Base-by-base conservation (phyloP, 2,888 invertebrate genomes). In the Lacanobia wlatinum region DNA sequence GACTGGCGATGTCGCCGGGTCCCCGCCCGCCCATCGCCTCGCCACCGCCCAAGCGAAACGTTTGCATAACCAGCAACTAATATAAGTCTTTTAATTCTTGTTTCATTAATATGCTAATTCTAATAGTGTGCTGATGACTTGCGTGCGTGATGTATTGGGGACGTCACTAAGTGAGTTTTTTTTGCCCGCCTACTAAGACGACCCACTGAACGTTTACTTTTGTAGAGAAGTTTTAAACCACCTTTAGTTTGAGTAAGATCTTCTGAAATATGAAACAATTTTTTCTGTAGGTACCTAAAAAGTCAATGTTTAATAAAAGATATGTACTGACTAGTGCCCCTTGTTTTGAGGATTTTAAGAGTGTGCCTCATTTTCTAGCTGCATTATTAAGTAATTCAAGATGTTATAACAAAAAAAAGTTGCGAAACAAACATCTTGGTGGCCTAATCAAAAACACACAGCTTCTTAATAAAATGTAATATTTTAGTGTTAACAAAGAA, bases 21-120 rank as follows among this genome's bases (percentile, higher is more conserved):
- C 91, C 87, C 93, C 94, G 94, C 94, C 95, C 94, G 94, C 94
- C 94, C 93, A 92, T 88, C 87, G 81, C 84, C 87, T 81, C 88
- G 87, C 89, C 90, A 88, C 92, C 95, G 95, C 95, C 95, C 95
- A 92, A 93, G 84, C 89, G 87, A 87, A 91, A 88, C 88, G 87
- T 91, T 91, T 90, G 87, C 88, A 88, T 86, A 89, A 88, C 86
- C 86, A 87, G 67, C 58, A 83, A 73, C 70, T 76, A 73, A 21
- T 74, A 80, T 61, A 80, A 69, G 52, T 80, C 84, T 90, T 90
- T 90, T 90, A 88, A 90, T 88, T 88, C 76, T 82, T 89, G 82
- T 86, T 90, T 89, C 87, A 88, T 91, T 89, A 90, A 90, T 90
- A 88, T 91, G 88, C 73, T 86, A 86, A 85, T 86, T 67, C 75